Percentiles rank a stretch among this genome's conserved stretches.
phyloP scores from a whole-genome alignment of 2,797 vertebrate genomes.

The Siniperca scherzeri region DNA sequence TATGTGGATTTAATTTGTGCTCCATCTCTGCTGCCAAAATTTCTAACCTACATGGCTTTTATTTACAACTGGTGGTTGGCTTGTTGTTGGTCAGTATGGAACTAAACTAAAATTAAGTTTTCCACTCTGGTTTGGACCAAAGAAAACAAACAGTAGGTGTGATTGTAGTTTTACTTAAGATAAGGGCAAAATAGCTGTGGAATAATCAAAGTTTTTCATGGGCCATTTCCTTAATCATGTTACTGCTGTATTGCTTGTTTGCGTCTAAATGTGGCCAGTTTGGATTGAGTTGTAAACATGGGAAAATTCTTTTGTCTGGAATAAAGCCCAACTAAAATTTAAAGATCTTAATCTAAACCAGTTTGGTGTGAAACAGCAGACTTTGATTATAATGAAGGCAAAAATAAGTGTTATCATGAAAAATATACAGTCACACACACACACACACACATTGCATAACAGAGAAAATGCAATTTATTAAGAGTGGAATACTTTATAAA shows the following conservation, averaged over 20 bases:
- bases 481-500: slow-evolving; percentile 66
- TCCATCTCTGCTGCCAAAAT: slow-evolving; percentile 58
- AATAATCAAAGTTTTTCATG: slow-evolving; percentile 67
- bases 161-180: slow-evolving; percentile 68
- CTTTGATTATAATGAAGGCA: slow-evolving; percentile 1
- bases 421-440: slow-evolving; percentile 14
- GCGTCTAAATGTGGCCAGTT: slow-evolving; percentile 45
- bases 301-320: slow-evolving; percentile 69
- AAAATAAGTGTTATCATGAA: slow-evolving; percentile 22
- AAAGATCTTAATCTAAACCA: slow-evolving; percentile 63
- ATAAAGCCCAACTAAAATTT: slow-evolving; percentile 32
- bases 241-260: slow-evolving; percentile 46
- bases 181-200: slow-evolving; percentile 52
- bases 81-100: slow-evolving; percentile 63
- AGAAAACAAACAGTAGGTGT: slow-evolving; percentile 78
- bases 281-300: slow-evolving; percentile 60
- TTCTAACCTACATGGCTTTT: slow-evolving; percentile 56
- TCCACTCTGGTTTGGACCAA: slow-evolving; percentile 67
- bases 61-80: slow-evolving; percentile 66
- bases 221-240: slow-evolving; percentile 73
- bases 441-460: slow-evolving; percentile 29
- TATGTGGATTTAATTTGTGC: slow-evolving; percentile 53
- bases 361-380: slow-evolving; percentile 57
- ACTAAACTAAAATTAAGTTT: slow-evolving; percentile 65
- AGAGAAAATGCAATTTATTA: slow-evolving; percentile 65